These are phyloP conservation scores for Hemibates koningsi DNA, from an alignment of 2,113 vertebrate species.

Conservation along the genomic window DNA sequence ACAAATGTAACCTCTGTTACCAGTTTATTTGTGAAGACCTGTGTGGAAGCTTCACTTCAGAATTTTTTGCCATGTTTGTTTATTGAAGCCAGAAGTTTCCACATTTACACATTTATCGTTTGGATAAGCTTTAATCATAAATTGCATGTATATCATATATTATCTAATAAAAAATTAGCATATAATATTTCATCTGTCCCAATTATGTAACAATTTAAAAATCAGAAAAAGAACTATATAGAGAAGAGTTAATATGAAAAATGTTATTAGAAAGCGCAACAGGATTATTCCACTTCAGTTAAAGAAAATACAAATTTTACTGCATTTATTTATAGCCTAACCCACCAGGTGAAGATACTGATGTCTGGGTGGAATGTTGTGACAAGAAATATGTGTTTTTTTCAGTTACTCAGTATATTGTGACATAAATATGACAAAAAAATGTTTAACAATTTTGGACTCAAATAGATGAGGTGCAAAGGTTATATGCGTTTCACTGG, in stretches of 20 bases:
- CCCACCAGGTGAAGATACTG: not conserved
- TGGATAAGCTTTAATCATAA: not conserved
- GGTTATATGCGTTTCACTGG: not conserved
- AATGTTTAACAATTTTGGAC: not conserved
- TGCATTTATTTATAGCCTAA: not conserved
- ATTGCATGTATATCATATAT: not conserved
- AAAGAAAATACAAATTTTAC: rapidly evolving
- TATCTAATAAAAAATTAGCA: not conserved
- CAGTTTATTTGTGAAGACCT: not conserved
- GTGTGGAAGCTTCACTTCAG: not conserved
- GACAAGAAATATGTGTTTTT: not conserved
- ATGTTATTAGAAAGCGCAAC: not conserved
- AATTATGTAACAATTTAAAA: not conserved
- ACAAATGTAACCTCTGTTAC: not conserved
- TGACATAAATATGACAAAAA: not conserved
- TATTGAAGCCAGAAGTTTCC: not conserved
- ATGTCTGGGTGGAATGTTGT: not conserved
- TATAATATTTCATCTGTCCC: not conserved
- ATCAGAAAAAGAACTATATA: not conserved
- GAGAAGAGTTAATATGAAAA: not conserved
- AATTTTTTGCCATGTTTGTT: not conserved
- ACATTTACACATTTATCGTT: not conserved
- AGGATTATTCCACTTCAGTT: not conserved
- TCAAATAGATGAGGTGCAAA: not conserved
- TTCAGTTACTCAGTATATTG: not conserved